These are phyloP conservation scores for Cercocebus atys DNA, from an alignment of 2,113 vertebrate genomes.

Conservation along the genomic window DNA sequence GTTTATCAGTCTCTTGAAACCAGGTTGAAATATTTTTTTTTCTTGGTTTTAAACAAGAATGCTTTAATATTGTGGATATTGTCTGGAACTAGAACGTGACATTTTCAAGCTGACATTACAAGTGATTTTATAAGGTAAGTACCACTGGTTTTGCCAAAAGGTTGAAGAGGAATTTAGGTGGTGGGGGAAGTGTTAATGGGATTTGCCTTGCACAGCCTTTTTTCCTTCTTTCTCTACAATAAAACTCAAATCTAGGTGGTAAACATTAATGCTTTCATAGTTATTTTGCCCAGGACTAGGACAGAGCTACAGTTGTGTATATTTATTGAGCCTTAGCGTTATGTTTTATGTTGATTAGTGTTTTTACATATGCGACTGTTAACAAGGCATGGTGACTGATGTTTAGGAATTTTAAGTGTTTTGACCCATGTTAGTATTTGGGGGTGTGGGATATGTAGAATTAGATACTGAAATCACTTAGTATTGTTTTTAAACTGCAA, in stretches of 20 bases:
- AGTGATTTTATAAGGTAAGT: slow-evolving; percentile 76
- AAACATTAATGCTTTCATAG: not conserved
- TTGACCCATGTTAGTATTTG: not conserved
- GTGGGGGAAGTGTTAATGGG: not conserved
- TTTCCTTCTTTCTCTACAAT: not conserved
- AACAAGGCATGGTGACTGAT: not conserved
- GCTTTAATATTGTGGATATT: slow-evolving; percentile 47
- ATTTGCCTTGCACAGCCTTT: not conserved
- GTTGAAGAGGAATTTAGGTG: not conserved
- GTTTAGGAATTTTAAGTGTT: slow-evolving; percentile 20
- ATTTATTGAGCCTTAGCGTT: not conserved
- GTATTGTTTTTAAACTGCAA: slow-evolving; percentile 6
- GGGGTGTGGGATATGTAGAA: not conserved
- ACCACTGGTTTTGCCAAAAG: slow-evolving; percentile 37
- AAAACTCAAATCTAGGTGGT: not conserved
- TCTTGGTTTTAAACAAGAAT: slow-evolving; percentile 48
- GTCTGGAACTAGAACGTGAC: slow-evolving; percentile 60
- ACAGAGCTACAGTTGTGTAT: not conserved
- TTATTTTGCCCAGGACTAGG: slow-evolving; percentile 12
- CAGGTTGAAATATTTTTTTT: slow-evolving; percentile 14
- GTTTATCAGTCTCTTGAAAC: slow-evolving; percentile 11
- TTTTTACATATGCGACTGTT: not conserved
- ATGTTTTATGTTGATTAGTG: not conserved
- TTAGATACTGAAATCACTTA: not conserved
- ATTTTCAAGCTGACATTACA: slow-evolving; percentile 62